Conservation (phyloP, 2,113 vertebrate species). For the Tamias sibiricus region DNA sequence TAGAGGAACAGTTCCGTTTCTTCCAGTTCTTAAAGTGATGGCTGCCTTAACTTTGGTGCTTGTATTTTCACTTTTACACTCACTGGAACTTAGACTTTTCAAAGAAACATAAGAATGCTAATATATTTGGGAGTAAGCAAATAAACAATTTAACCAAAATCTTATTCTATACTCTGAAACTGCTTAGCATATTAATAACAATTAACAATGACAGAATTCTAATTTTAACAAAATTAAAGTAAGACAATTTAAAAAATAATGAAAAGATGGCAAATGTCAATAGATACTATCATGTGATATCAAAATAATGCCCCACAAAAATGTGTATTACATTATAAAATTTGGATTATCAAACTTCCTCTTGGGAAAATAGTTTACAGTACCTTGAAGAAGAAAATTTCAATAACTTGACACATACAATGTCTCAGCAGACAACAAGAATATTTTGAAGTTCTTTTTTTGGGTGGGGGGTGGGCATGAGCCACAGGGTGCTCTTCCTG, state of each 20-base stretch:
- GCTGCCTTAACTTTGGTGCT: background rate
- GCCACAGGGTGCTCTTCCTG: background rate
- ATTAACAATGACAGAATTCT: background rate
- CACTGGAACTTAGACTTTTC: background rate
- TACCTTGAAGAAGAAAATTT: background rate
- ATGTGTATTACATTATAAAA: background rate
- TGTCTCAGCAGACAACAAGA: background rate
- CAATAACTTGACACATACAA: background rate
- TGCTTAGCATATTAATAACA: background rate
- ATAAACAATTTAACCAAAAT: background rate
- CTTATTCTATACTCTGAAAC: background rate
- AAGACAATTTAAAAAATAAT: conserved; percentile 20
- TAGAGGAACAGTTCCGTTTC: background rate
- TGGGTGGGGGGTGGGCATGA: too few relatives aligned
- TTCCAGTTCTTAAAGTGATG: background rate
- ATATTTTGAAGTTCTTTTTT: background rate
- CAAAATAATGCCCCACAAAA: background rate
- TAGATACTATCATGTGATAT: background rate
- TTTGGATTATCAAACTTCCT: background rate
- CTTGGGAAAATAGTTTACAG: background rate
- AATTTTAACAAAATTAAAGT: background rate
- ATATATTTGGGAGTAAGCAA: background rate
- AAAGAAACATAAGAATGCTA: background rate
- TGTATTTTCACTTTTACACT: background rate
- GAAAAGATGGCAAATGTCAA: background rate